Evolutionary conservation across 2,113 vertebrate genomes (phyloP).

Genomic region (Myanophis thanlyinensis): DNA sequence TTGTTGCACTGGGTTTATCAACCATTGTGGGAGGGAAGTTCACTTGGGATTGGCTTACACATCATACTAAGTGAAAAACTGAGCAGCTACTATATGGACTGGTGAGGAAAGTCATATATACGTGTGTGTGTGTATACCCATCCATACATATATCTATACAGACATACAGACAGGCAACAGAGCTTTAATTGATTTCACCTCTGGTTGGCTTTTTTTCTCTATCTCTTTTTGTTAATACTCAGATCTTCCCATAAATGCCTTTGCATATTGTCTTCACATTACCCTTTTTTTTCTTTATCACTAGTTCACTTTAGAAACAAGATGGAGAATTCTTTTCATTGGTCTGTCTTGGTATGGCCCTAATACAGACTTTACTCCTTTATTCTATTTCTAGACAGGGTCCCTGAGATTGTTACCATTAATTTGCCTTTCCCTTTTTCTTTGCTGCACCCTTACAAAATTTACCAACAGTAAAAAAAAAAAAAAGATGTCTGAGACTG

Average conservation of each 20-base stretch:
- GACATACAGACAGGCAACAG: not conserved
- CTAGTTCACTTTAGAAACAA: not conserved
- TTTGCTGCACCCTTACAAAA: not conserved
- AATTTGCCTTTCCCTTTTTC: not conserved
- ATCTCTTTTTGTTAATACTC: not conserved
- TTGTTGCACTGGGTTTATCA: not conserved
- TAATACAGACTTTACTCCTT: not conserved
- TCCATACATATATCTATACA: too few relatives aligned
- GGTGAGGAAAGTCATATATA: not conserved
- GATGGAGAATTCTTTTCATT: not conserved
- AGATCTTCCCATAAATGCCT: not conserved
- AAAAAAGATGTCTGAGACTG: not conserved
- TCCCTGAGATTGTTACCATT: not conserved
- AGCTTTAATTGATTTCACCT: not conserved
- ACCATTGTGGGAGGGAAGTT: not conserved
- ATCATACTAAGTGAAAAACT: not conserved
- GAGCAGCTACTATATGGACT: not conserved
- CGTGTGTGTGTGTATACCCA: too few relatives aligned
- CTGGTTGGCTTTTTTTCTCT: not conserved
- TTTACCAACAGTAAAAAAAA: not conserved
- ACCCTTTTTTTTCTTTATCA: not conserved
- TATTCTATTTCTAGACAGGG: not conserved
- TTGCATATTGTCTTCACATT: not conserved
- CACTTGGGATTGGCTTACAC: not conserved
- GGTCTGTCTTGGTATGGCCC: not conserved